Conservation (phyloP, 2,113 vertebrate genomes). For the Sinocyclocheilus grahami region DNA sequence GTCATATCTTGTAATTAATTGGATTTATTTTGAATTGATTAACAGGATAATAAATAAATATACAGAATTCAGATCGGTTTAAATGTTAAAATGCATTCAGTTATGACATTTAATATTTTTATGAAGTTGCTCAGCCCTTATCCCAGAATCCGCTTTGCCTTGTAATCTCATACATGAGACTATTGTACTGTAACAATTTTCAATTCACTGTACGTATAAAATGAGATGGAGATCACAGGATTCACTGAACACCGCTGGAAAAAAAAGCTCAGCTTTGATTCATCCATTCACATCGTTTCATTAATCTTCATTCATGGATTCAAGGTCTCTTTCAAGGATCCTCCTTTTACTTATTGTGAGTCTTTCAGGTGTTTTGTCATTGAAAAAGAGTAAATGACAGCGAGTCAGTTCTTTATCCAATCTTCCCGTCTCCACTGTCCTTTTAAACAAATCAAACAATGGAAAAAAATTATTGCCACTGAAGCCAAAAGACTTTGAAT, state of each 20-base stretch:
- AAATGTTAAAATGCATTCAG: neutral
- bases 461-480: slow-evolving; percentile 47
- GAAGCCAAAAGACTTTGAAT: slow-evolving; percentile 55
- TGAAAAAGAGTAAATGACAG: slow-evolving; percentile 52
- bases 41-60: neutral
- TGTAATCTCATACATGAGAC: neutral
- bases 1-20: neutral
- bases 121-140: neutral
- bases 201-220: slow-evolving; percentile 34
- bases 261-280: slow-evolving; percentile 42
- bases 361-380: slow-evolving; percentile 54
- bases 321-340: slow-evolving; percentile 47
- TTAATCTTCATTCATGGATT: slow-evolving; percentile 52
- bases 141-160: neutral
- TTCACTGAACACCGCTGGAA: slow-evolving; percentile 29
- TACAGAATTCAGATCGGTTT: neutral
- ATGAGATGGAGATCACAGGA: slow-evolving; percentile 20
- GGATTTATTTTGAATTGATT: neutral
- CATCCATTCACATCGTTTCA: slow-evolving; percentile 54
- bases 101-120: neutral
- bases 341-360: slow-evolving; percentile 33
- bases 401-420: slow-evolving; percentile 47
- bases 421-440: slow-evolving; percentile 46
- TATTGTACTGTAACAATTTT: slow-evolving; percentile 22
- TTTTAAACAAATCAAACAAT: slow-evolving; percentile 62